phyloP scores from a whole-genome alignment of 92 coral and sea anemone species.

The Phenganax marumi region DNA sequence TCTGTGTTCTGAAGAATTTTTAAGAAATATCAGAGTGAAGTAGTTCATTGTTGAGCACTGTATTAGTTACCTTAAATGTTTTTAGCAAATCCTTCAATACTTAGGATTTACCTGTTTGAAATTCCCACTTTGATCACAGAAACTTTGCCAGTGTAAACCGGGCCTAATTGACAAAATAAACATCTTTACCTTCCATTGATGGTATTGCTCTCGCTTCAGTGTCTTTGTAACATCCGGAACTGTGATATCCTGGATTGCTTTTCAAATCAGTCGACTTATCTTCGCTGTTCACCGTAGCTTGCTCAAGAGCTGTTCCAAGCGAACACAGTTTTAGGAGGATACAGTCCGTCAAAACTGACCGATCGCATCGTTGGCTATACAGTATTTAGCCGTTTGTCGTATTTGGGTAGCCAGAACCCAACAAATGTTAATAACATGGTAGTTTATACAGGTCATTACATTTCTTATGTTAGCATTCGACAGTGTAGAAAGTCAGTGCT shows the following conservation, averaged over 20 bases:
- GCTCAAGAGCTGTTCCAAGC: constrained; percentile 1
- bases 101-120: too few species aligned
- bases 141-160: too few species aligned
- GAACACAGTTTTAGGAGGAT: neutral
- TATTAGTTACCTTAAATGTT: too few species aligned
- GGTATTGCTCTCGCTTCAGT: constrained; percentile 4
- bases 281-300: neutral
- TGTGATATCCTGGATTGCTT: constrained; percentile 16
- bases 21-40: too few species aligned
- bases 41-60: too few species aligned
- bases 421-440: too few species aligned
- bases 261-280: neutral
- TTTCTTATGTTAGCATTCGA: neutral
- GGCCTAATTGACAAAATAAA: neutral
- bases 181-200: constrained; percentile 2
- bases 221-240: constrained; percentile 17
- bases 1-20: neutral
- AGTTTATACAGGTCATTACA: neutral
- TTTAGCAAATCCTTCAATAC: too few species aligned
- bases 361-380: neutral
- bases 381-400: neutral
- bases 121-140: too few species aligned
- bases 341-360: neutral
- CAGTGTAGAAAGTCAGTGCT: neutral
- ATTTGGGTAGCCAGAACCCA: too few species aligned